Percentiles rank a stretch among this genome's conserved stretches.
phyloP scores from a whole-genome alignment of 1,140 invertebrate species.

The Alviniconcha marisindica region DNA sequence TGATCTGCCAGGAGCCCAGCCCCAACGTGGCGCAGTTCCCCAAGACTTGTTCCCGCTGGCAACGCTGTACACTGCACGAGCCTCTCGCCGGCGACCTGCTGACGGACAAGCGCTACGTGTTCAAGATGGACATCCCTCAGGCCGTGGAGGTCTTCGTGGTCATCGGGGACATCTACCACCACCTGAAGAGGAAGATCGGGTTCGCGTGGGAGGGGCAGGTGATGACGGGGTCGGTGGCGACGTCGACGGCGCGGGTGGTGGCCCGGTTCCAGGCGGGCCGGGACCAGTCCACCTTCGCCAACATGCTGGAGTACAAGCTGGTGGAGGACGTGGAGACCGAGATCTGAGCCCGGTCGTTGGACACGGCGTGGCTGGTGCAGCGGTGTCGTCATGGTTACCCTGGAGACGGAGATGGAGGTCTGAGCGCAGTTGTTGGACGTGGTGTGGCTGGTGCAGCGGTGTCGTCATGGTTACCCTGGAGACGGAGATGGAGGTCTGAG shows the following conservation, averaged over 20 bases:
- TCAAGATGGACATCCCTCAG: slow-evolving; percentile 69
- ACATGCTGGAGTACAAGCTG: slow-evolving; percentile 68
- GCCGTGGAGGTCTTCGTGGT: slow-evolving; percentile 72
- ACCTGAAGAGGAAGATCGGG: slow-evolving; percentile 67
- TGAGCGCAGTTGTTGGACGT: slow-evolving; percentile 25
- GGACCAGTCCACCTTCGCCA: slow-evolving; percentile 66
- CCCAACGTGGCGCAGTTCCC: slow-evolving; percentile 67
- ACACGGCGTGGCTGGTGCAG: background rate
- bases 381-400: too few species aligned
- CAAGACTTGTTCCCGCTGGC: slow-evolving; percentile 72
- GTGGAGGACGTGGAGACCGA: slow-evolving; percentile 70
- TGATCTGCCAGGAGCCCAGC: slow-evolving; percentile 72
- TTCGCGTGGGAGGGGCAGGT: slow-evolving; percentile 71
- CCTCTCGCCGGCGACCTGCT: slow-evolving; percentile 72
- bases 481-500: background rate
- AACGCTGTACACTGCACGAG: slow-evolving; percentile 70
- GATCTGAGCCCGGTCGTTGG: slow-evolving; percentile 47
- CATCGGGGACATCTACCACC: slow-evolving; percentile 68
- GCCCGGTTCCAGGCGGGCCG: slow-evolving; percentile 63
- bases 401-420: slow-evolving; percentile 71
- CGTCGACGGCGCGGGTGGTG: slow-evolving; percentile 59
- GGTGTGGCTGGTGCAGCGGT: background rate
- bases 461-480: background rate
- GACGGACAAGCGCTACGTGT: slow-evolving; percentile 66
- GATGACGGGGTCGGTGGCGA: slow-evolving; percentile 57